Percentiles rank a stretch among this genome's conserved stretches.
Conservation (phyloP, 2,113 vertebrate genomes). For the Sceloporus undulatus region DNA sequence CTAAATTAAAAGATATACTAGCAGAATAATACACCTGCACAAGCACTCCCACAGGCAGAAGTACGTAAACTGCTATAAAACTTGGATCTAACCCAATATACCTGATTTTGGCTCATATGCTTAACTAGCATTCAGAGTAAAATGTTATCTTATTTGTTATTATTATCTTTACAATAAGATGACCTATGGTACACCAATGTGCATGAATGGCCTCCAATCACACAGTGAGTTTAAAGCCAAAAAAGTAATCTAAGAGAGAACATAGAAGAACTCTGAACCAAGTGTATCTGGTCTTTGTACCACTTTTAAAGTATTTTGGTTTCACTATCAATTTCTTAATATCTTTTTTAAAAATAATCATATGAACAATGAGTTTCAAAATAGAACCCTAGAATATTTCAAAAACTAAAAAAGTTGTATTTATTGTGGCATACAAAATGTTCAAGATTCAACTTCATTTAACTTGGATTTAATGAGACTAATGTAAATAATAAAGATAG, state of each 20-base stretch:
- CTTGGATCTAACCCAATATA: too few relatives aligned
- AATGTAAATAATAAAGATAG: too few relatives aligned
- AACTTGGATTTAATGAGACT: too few relatives aligned
- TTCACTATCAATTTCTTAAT: not conserved
- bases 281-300: not conserved
- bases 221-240: not conserved
- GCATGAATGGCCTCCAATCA: not conserved
- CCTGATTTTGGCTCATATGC: too few relatives aligned
- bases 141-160: not conserved
- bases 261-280: not conserved
- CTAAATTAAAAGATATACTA: not conserved
- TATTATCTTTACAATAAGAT: not conserved
- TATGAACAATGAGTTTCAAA: not conserved
- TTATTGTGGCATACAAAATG: too few relatives aligned
- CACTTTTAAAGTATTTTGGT: too few relatives aligned
- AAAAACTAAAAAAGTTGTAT: too few relatives aligned
- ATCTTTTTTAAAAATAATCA: too few relatives aligned
- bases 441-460: too few relatives aligned
- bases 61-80: too few relatives aligned
- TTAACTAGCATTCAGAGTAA: not conserved
- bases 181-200: too few relatives aligned
- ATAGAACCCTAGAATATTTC: too few relatives aligned
- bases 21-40: not conserved
- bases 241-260: not conserved
- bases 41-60: not conserved